Evolutionary conservation across 1,140 invertebrate species (phyloP), one percentile per base, ranked within the genome.

Genomic region (Harlomillsia oculata): DNA sequence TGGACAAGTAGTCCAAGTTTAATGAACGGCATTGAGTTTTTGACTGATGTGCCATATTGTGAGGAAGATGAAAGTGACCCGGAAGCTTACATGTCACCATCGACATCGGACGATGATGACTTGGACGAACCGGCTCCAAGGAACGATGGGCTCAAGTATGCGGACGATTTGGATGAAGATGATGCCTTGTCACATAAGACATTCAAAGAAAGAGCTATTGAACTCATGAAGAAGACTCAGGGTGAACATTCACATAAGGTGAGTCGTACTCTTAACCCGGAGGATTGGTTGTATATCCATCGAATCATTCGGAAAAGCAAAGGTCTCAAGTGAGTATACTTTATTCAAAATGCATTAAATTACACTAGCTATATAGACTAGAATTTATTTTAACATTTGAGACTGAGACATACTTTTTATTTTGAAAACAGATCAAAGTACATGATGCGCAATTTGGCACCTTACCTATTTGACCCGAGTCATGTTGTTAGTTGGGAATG

Each of bases 321-420:
- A 46, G 56, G 56, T 5, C 56, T 58, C n/a, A 58, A 58, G 56
- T 58, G 46, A 45, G 40, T 53, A n/a, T n/a, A n/a, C n/a, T n/a
- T n/a, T n/a, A n/a, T n/a, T n/a, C n/a, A n/a, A n/a, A n/a, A n/a
- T n/a, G n/a, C n/a, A n/a, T n/a, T n/a, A n/a, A n/a, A n/a, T n/a
- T n/a, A n/a, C n/a, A 20, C 18, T 11, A 13, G 20, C 11, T 20
- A 43, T 13, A 43, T 9, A 11, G 8, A 43, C 20, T 20, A 43
- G 9, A 9, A 43, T 8, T 43, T 43, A 43, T 20, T 43, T 43
- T 43, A 43, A 20, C 9, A 43, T 13, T 20, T 14, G 18, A 43
- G 18, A 13, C 11, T 11, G 18, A 11, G 11, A 43, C 11, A 13
- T 43, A 43, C 11, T 43, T 43, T 9, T 11, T 11, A 34, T 34